Evolutionary conservation across 2,797 vertebrate genomes (phyloP).

Genomic region (Perodicticus potto): DNA sequence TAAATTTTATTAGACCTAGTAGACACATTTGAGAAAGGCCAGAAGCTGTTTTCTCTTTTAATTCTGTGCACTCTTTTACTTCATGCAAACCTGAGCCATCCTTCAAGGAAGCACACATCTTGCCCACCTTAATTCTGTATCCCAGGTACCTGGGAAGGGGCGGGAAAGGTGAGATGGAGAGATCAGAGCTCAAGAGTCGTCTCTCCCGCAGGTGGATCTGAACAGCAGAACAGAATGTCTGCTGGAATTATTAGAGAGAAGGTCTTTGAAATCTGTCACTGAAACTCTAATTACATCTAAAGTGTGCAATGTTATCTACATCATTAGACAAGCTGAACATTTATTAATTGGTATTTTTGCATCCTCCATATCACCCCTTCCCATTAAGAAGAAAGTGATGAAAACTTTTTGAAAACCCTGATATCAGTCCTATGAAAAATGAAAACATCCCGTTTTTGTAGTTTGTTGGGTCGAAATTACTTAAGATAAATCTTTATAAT

Average conservation of each 20-base stretch:
- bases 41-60: not conserved
- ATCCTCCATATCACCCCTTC: not conserved
- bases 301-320: too few species aligned
- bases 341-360: not conserved
- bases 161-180: rapidly evolving
- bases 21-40: not conserved
- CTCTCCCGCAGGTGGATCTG: too few species aligned
- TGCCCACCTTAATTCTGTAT: rapidly evolving
- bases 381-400: not conserved
- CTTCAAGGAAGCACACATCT: not conserved
- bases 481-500: constrained; percentile 8
- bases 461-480: not conserved
- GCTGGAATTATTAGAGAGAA: not conserved
- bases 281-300: not conserved
- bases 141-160: rapidly evolving
- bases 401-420: not conserved
- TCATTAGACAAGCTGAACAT: not conserved
- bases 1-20: not conserved
- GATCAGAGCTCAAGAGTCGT: rapidly evolving
- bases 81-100: rapidly evolving
- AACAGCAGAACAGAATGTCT: too few species aligned
- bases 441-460: not conserved
- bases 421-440: not conserved
- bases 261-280: not conserved
- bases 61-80: not conserved